phyloP scores from a whole-genome alignment of 2,888 invertebrate genomes.

The Flexamia atlantica region DNA sequence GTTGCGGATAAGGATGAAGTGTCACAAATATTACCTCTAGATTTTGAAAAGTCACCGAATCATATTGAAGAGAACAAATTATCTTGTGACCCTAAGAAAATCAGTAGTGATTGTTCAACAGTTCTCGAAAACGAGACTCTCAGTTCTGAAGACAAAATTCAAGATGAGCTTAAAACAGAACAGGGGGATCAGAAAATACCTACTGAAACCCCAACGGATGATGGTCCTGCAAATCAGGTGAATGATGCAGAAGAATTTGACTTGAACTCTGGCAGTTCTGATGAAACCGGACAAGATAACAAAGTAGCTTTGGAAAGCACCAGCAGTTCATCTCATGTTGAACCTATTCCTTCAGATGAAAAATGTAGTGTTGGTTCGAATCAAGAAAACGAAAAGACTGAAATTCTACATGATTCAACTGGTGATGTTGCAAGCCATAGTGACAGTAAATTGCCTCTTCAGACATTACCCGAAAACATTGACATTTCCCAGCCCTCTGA shows the following conservation, averaged over 20 bases:
- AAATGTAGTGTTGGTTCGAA: neutral
- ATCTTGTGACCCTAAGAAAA: neutral
- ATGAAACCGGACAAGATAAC: neutral
- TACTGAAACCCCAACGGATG: neutral
- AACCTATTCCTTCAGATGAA: neutral
- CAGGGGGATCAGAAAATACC: no score
- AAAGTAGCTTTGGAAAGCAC: neutral
- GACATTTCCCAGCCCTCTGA: neutral
- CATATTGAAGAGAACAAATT: neutral
- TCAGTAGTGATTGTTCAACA: neutral
- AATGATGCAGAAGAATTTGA: neutral
- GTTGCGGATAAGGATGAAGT: neutral
- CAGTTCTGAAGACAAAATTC: neutral
- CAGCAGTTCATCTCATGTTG: neutral
- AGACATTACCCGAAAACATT: neutral
- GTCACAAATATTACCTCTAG: neutral
- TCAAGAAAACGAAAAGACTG: neutral
- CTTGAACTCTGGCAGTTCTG: neutral
- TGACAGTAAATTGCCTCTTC: neutral
- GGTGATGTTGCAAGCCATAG: neutral
- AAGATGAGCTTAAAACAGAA: no score
- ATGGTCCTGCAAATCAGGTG: neutral
- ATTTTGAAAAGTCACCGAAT: neutral
- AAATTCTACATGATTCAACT: neutral
- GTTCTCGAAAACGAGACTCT: neutral